Evolutionary conservation across 2,113 vertebrate genomes (phyloP).

Genomic region (Serinus canaria): DNA sequence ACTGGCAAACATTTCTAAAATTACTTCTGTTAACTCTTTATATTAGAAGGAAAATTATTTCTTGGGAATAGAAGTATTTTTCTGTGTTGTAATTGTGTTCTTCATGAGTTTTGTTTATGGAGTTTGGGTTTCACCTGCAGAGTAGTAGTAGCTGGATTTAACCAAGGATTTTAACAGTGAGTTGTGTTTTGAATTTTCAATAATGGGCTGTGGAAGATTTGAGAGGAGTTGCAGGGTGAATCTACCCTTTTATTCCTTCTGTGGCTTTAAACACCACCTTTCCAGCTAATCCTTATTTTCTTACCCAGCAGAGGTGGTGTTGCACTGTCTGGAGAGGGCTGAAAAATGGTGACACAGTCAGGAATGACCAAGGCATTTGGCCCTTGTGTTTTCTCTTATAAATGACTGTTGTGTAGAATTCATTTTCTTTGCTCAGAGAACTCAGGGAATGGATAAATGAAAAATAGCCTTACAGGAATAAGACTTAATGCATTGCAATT

Average conservation of each 20-base stretch:
- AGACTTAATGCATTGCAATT: background rate
- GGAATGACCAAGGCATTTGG: background rate
- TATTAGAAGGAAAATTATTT: constrained; percentile 16
- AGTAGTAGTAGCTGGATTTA: background rate
- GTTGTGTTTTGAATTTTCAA: background rate
- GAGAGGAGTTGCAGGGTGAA: background rate
- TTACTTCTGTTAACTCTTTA: constrained; percentile 37
- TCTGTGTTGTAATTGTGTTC: background rate
- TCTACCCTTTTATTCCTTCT: background rate
- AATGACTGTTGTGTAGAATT: background rate
- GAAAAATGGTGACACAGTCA: background rate
- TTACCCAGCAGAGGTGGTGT: background rate
- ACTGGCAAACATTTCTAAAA: constrained; percentile 46
- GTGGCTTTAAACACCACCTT: background rate
- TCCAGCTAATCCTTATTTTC: background rate
- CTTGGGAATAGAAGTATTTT: background rate
- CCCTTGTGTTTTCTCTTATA: background rate
- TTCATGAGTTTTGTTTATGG: background rate
- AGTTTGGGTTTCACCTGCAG: background rate
- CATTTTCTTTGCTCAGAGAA: background rate
- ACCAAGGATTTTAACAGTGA: background rate
- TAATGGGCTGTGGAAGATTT: background rate
- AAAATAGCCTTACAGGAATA: background rate
- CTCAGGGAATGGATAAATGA: background rate
- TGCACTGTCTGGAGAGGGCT: background rate